Evolutionary conservation across 2,797 vertebrate species (phyloP), one percentile per base, ranked within the genome.

Genomic region (Gallinago solitaria): DNA sequence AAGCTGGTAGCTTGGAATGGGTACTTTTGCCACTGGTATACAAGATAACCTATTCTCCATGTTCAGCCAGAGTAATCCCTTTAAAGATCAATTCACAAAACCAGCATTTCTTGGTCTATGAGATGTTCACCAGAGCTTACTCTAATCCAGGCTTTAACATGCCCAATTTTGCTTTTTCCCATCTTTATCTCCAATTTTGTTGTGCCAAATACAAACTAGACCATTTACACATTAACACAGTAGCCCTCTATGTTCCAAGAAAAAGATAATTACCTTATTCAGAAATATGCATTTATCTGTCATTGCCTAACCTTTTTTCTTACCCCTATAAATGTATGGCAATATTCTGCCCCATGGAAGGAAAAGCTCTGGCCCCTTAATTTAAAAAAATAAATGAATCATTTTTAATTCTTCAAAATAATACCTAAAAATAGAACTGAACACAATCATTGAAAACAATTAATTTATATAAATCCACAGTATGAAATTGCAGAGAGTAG

Each of bases 401-500:
- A 69, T 65, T 74, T 28, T 7, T 82, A 73, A 33, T 16, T 59
- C 4, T 61, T 83, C 32, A 32, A 84, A 88, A 65, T 69, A 20
- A 39, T 48, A 33, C 11, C 14, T 68, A 57, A 83, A 83, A 17
- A 12, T 7, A 37, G 17, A 43, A 35, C 12, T 1, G 5, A 59
- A 39, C 21, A 3, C 19, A 60, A 56, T 83, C 9, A 86, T 24
- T 87, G 70, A 77, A 93, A 95, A 87, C 56, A 83, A 94, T 28
- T 45, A 70, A 93, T 87, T 88, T 54, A 32, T 67, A 85, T 67
- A 91, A 93, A 90, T 24, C 67, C 35, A 43, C 41, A 50, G 11
- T 47, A 54, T 59, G 79, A 96, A 95, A 95, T 93, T 28, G 37
- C 73, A 90, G 70, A 88, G 69, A 86, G 71, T 81, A 91, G 57